Evolutionary conservation across 2,888 invertebrate species (phyloP).

Genomic region (Marronus borbonicus): DNA sequence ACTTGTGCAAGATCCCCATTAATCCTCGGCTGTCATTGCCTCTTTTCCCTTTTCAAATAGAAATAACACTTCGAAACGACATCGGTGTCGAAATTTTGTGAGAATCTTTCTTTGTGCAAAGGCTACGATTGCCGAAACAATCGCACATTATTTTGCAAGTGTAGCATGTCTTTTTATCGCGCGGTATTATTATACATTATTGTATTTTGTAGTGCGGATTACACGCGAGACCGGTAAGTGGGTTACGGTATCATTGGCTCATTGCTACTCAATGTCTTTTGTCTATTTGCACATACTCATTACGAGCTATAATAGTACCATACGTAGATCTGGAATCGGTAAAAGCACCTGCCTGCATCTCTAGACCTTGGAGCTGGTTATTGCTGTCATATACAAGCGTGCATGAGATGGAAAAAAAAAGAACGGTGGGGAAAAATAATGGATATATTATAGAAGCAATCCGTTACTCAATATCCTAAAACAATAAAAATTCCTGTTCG

Average conservation of each 20-base stretch:
- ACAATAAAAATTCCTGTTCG: conserved; percentile 28
- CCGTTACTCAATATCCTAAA: conserved; percentile 22
- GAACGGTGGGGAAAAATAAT: not conserved
- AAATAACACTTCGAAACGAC: conserved; percentile 27
- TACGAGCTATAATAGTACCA: not conserved
- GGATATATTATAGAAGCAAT: conserved; percentile 7
- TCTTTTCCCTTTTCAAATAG: conserved; percentile 30
- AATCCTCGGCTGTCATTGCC: conserved; percentile 26
- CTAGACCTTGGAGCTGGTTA: conserved; percentile 27
- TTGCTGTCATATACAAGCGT: conserved; percentile 13
- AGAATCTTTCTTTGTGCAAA: conserved; percentile 26
- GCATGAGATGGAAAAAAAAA: not conserved
- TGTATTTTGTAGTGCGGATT: conserved; percentile 15
- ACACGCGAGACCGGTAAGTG: conserved; percentile 18
- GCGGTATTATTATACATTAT: conserved; percentile 34
- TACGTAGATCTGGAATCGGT: conserved; percentile 2
- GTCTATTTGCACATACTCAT: not conserved
- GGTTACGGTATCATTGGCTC: conserved; percentile 21
- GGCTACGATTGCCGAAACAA: conserved; percentile 36
- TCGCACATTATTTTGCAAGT: conserved; percentile 41
- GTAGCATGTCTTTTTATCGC: conserved; percentile 30
- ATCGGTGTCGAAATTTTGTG: conserved; percentile 32
- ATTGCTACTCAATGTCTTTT: conserved; percentile 19
- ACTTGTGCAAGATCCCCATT: conserved; percentile 33
- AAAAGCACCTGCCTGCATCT: conserved; percentile 25